Evolutionary conservation across 2,113 vertebrate genomes (phyloP), one percentile per base, ranked within the genome.

Genomic region (Choloepus hoffmanni): DNA sequence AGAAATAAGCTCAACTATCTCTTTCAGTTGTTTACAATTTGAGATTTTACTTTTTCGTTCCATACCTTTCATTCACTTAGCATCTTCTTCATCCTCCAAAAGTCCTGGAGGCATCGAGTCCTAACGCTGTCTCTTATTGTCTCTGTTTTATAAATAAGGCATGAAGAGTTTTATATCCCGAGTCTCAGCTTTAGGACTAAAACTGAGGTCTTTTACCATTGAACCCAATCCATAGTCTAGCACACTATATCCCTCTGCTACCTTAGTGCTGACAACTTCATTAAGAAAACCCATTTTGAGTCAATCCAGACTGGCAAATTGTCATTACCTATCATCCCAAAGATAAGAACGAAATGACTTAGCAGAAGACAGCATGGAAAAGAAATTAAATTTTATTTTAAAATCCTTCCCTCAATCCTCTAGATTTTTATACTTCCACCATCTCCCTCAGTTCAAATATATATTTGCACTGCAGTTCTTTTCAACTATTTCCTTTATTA

Each of bases 381-480:
- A 65, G 36, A 96, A 92, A 58, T 58, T 50, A 65, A 70, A 94
- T 70, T 88, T 85, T 94, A 89, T 53, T 84, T 67, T 40, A 65
- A 40, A 96, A 92, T 14, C 2, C 12, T 79, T 26, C n/a, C 60
- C 53, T 92, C 70, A 81, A 21, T 13, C 0, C 45, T 81, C 76
- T 90, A 5, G 3, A 74, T 36, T 95, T 89, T 76, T 65, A 48
- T 43, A 40, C 43, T 85, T 89, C 30, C 40, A 48, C 23, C 8
- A 79, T 81, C 30, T 67, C 48, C 78, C 33, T 65, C 13, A 13
- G 23, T 53, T 73, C 68, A 85, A 86, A 24, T 36, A 28, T 85
- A 30, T 73, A 81, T 94, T 90, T 93, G 65, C 18, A 88, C 21
- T 7, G 33, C 40, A 82, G 45, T 88, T 90, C 94, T 82, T 94